Conservation (phyloP, 2,113 vertebrate species). For the Nerophis lumbriciformis region DNA sequence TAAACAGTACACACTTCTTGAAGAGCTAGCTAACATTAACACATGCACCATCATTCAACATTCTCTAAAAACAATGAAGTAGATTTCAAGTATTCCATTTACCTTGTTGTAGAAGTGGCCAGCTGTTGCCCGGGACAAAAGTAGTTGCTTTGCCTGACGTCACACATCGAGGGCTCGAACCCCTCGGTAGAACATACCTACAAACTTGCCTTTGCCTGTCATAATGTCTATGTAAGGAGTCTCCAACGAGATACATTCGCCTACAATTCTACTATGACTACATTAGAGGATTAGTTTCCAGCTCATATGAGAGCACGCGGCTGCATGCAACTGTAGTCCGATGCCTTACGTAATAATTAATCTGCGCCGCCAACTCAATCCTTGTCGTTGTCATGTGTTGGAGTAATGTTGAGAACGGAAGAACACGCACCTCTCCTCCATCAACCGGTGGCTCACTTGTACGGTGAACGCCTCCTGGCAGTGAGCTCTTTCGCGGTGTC, state of each 20-base stretch:
- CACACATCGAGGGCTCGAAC: neutral
- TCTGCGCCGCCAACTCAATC: slow-evolving; percentile 40
- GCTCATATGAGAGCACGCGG: slow-evolving; percentile 47
- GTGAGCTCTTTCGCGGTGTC: slow-evolving; percentile 54
- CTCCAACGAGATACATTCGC: neutral
- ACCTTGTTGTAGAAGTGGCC: slow-evolving; percentile 11
- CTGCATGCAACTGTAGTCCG: slow-evolving; percentile 43
- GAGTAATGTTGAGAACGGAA: slow-evolving; percentile 7
- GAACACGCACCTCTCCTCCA: slow-evolving; percentile 45
- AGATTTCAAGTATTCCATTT: neutral
- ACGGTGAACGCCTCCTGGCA: slow-evolving; percentile 34
- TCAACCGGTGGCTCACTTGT: slow-evolving; percentile 36
- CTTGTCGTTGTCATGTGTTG: slow-evolving; percentile 23
- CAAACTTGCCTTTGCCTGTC: neutral
- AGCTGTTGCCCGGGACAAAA: slow-evolving; percentile 51
- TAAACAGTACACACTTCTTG: no score
- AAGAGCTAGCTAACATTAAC: neutral
- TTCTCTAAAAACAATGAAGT: neutral
- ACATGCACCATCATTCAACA: neutral
- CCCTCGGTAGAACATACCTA: neutral
- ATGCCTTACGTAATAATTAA: slow-evolving; percentile 68
- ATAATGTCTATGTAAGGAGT: neutral
- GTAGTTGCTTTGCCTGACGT: neutral
- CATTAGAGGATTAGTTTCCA: slow-evolving; percentile 58
- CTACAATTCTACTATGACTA: slow-evolving; percentile 51